phyloP scores from a whole-genome alignment of 35 echinoderm and acorn worm genomes.

The Lytechinus variegatus region DNA sequence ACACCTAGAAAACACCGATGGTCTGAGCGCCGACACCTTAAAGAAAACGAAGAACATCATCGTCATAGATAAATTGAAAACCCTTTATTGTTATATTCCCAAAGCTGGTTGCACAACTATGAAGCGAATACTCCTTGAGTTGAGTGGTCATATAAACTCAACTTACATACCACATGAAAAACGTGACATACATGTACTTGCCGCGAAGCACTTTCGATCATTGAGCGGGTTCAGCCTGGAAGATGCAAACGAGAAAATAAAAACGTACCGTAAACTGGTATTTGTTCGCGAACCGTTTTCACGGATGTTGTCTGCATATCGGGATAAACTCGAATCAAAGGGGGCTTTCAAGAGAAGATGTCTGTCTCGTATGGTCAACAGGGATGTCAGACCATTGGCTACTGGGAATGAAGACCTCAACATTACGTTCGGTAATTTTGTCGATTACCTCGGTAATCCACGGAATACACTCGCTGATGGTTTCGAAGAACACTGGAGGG shows the following conservation, averaged over 20 bases:
- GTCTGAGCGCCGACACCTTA: neutral
- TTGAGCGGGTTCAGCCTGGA: neutral
- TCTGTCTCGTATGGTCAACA: neutral
- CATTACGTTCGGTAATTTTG: slow-evolving; percentile 62
- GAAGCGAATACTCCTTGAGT: slow-evolving; percentile 58
- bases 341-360: neutral
- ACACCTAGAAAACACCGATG: neutral
- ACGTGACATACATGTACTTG: neutral
- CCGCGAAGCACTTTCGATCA: neutral
- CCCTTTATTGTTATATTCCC: slow-evolving; percentile 74
- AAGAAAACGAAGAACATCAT: slow-evolving; percentile 27
- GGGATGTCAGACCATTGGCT: neutral
- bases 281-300: slow-evolving; percentile 76
- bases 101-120: slow-evolving; percentile 80
- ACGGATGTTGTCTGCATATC: slow-evolving; percentile 65
- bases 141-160: slow-evolving; percentile 30
- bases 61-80: slow-evolving; percentile 65
- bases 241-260: slow-evolving; percentile 48
- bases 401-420: neutral
- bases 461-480: neutral
- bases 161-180: slow-evolving; percentile 15
- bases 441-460: slow-evolving; percentile 53
- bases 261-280: slow-evolving; percentile 66
- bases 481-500: slow-evolving; percentile 63
- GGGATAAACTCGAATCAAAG: slow-evolving; percentile 67